Evolutionary conservation across 2,797 vertebrate genomes (phyloP).

Genomic region (Acrossocheilus fasciatus): DNA sequence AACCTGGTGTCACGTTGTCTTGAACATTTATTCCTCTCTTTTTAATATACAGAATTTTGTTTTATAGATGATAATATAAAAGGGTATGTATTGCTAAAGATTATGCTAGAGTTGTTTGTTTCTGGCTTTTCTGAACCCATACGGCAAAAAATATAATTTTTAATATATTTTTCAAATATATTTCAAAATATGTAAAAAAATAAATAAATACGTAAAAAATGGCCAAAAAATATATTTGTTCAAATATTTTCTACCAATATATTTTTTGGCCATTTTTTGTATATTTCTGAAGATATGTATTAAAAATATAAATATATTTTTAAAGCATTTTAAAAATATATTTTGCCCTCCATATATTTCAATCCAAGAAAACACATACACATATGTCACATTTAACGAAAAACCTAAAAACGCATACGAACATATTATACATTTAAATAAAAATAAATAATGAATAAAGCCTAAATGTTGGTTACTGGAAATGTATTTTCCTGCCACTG

Average conservation of each 20-base stretch:
- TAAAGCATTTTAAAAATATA: background rate
- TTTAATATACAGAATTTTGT: background rate
- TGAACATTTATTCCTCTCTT: background rate
- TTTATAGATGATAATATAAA: background rate
- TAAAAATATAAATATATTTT: background rate
- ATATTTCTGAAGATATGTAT: background rate
- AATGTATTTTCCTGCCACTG: background rate
- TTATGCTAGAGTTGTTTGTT: background rate
- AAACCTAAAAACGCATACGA: too few relatives aligned
- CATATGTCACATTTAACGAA: background rate
- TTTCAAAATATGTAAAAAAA: background rate
- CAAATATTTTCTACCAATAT: background rate
- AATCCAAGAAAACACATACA: background rate
- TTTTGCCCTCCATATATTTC: background rate
- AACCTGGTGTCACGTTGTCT: background rate
- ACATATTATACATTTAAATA: background rate
- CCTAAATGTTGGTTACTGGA: background rate
- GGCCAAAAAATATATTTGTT: background rate
- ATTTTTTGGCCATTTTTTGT: background rate
- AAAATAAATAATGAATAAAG: background rate
- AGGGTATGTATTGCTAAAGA: background rate
- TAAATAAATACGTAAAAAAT: too few relatives aligned
- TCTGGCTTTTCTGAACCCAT: background rate
- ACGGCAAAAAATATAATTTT: background rate
- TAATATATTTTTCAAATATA: background rate